Percentiles rank a stretch among this genome's conserved stretches.
Conservation (phyloP, 2,888 invertebrate genomes). For the Cenopis cana region DNA sequence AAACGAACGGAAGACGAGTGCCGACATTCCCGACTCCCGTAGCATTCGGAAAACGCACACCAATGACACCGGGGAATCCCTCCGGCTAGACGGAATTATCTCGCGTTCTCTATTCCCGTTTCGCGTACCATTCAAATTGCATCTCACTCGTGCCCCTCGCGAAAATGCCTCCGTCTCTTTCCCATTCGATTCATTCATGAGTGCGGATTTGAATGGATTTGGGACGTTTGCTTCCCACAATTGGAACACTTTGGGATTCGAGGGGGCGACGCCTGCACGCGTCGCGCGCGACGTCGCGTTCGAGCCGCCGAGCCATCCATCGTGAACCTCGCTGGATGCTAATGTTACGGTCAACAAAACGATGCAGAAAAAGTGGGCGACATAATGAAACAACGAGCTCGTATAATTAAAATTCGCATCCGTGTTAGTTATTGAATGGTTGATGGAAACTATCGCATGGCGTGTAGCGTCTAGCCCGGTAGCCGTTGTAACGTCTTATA, state of each 20-base stretch:
- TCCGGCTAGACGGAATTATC: slow-evolving; percentile 85
- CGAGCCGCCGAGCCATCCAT: slow-evolving; percentile 6
- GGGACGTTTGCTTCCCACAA: slow-evolving; percentile 69
- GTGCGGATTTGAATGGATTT: slow-evolving; percentile 80
- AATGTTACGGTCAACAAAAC: slow-evolving; percentile 50
- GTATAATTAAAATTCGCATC: slow-evolving; percentile 71
- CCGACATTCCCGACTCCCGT: slow-evolving; percentile 64
- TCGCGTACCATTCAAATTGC: slow-evolving; percentile 82
- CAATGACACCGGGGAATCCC: slow-evolving; percentile 85
- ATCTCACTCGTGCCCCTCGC: slow-evolving; percentile 66
- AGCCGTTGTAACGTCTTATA: slow-evolving; percentile 80
- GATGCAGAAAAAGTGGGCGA: slow-evolving; percentile 53
- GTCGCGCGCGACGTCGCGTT: slow-evolving; percentile 47
- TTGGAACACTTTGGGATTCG: slow-evolving; percentile 64
- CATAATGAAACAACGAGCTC: slow-evolving; percentile 58
- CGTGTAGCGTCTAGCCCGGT: slow-evolving; percentile 73
- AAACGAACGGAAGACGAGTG: slow-evolving; percentile 44
- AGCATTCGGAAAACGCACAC: slow-evolving; percentile 83
- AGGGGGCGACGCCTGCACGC: slow-evolving; percentile 62
- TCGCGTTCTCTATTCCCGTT: slow-evolving; percentile 83
- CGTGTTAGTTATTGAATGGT: slow-evolving; percentile 75
- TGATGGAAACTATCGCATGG: slow-evolving; percentile 73
- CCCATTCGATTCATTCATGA: slow-evolving; percentile 83
- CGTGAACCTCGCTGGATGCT: slow-evolving; percentile 24
- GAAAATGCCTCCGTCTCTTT: slow-evolving; percentile 67